These are phyloP conservation scores for Steromphala cineraria DNA, from an alignment of 2,888 invertebrate genomes.

Conservation along the genomic window DNA sequence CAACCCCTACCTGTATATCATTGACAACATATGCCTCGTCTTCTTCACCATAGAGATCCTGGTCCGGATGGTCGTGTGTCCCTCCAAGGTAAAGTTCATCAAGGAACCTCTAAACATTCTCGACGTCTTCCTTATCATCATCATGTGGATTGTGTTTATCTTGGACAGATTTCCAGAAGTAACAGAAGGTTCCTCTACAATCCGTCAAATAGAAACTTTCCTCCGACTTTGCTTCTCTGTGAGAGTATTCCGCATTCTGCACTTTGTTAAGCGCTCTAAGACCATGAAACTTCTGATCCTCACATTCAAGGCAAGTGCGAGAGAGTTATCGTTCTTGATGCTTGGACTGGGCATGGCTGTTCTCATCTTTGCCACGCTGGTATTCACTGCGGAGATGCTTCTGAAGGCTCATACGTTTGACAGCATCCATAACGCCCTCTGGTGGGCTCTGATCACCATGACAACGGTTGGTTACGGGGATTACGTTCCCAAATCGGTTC, in stretches of 20 bases:
- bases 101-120: constrained; percentile 37
- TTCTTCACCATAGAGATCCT: constrained; percentile 58
- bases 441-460: constrained; percentile 70
- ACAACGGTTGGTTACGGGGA: constrained; percentile 69
- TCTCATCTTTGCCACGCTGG: constrained; percentile 64
- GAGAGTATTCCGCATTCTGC: neutral
- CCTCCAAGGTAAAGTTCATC: constrained; percentile 37
- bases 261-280: neutral
- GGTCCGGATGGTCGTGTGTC: constrained; percentile 40
- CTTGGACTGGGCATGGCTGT: constrained; percentile 61
- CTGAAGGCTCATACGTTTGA: constrained; percentile 41
- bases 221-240: neutral
- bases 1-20: constrained; percentile 34
- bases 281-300: constrained; percentile 60
- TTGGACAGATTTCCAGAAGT: constrained; percentile 32
- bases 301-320: constrained; percentile 57
- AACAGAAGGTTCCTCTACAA: constrained; percentile 25
- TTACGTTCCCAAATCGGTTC: constrained; percentile 45
- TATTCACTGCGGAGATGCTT: constrained; percentile 35
- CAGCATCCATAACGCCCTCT: constrained; percentile 56
- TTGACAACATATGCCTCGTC: constrained; percentile 47
- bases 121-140: constrained; percentile 42
- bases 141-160: constrained; percentile 31
- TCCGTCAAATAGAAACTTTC: constrained; percentile 9
- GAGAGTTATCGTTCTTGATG: constrained; percentile 61